These are phyloP conservation scores for Lycocorax pyrrhopterus DNA, from an alignment of 2,113 vertebrate genomes.

Conservation along the genomic window DNA sequence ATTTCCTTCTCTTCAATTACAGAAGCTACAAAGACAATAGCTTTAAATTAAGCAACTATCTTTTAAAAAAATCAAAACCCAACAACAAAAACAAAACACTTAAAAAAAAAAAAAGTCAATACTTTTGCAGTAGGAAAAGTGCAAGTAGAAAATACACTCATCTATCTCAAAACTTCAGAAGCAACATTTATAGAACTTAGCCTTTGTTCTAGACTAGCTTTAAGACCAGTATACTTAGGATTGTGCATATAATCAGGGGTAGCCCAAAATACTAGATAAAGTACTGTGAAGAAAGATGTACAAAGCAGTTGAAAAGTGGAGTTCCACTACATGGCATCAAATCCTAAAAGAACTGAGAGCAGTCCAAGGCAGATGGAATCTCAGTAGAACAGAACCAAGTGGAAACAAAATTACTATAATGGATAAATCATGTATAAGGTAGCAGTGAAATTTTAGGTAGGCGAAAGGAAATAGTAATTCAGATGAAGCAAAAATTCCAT, in stretches of 20 bases:
- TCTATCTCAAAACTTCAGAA: neutral
- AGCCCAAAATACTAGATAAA: neutral
- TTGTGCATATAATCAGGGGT: neutral
- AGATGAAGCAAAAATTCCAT: neutral
- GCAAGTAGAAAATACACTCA: neutral
- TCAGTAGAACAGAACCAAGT: neutral
- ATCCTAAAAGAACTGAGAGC: neutral
- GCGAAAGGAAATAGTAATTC: neutral
- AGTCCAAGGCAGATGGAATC: neutral
- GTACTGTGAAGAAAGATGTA: neutral
- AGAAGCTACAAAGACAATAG: neutral
- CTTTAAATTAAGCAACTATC: neutral
- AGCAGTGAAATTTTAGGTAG: neutral
- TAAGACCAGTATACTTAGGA: neutral
- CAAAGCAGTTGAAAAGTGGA: neutral
- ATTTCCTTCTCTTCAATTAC: neutral
- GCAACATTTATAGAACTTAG: neutral
- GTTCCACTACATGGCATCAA: neutral
- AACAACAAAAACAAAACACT: fast-evolving
- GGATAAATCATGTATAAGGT: neutral
- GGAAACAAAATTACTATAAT: neutral
- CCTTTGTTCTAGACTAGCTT: neutral
- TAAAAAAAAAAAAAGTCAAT: neutral
- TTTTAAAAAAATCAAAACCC: neutral
- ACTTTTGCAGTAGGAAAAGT: neutral